Base-by-base conservation (phyloP, 2,888 invertebrate genomes). In the Saturnia japonica region DNA sequence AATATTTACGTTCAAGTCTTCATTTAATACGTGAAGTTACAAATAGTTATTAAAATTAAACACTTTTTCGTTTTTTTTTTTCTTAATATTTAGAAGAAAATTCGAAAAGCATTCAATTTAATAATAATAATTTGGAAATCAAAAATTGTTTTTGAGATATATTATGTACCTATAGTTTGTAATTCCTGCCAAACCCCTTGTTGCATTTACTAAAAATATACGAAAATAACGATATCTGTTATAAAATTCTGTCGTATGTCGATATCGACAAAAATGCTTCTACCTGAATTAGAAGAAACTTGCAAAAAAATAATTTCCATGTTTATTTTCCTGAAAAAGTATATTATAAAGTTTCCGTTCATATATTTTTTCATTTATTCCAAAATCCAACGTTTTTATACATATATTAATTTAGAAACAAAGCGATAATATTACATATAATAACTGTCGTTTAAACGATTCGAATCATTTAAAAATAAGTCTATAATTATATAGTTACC, bases 401-500 rank as follows among this genome's bases (percentile, higher is more conserved):
- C n/a, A 40, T 40, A 64, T 40, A 40, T 64, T 1, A 25, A 60
- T 64, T 64, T 62, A 34, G 16, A 64, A 64, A 28, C 1, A 40
- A 64, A 40, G 22, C 7, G 11, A 25, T 25, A 25, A 11, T 25
- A 25, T 57, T 14, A 57, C 25, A 12, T 25, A n/a, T 34, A 45
- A 47, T 14, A n/a, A 64, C n/a, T 6, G 34, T 34, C 6, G 34
- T 34, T 34, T 6, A 34, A 34, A 34, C 34, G 34, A 34, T 67
- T 11, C 69, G 68, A 69, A 73, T n/a, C n/a, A 68, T 69, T 72
- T 75, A 40, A 73, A 78, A 76, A 22, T 6, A 19, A n/a, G n/a
- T n/a, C n/a, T n/a, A n/a, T n/a, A 6, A 19, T 7, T 47, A 22
- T 9, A 54, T 22, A 9, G 51, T n/a, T 51, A 22, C 14, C 76